phyloP scores from a whole-genome alignment of 2,888 invertebrate species.

The Caenorhabditis imperialis region DNA sequence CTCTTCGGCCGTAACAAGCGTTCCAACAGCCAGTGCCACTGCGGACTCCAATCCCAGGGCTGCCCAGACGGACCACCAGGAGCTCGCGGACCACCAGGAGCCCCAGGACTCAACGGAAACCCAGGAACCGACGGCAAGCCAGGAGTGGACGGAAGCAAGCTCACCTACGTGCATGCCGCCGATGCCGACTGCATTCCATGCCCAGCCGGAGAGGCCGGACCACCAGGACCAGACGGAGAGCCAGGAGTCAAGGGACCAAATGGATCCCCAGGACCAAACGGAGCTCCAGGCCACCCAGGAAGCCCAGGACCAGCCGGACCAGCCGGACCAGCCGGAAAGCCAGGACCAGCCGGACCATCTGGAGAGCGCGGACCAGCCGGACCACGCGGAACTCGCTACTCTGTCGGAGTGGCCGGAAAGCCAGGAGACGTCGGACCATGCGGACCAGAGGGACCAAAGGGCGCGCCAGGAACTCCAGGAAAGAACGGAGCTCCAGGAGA shows the following conservation, averaged over 20 bases:
- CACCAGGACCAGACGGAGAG: conserved; percentile 57
- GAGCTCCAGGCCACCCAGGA: conserved; percentile 57
- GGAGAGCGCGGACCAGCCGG: conserved; percentile 56
- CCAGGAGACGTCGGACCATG: conserved; percentile 60
- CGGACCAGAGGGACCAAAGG: conserved; percentile 67
- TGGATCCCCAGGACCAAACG: conserved; percentile 59
- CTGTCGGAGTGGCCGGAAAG: conserved; percentile 50
- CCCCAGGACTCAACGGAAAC: conserved; percentile 33
- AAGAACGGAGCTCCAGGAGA: conserved; percentile 59
- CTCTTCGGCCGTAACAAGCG: conserved; percentile 59
- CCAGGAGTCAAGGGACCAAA: conserved; percentile 54
- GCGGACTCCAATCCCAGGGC: conserved; percentile 51
- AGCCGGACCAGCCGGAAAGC: conserved; percentile 65
- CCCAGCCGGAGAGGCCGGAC: conserved; percentile 55
- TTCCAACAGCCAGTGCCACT: conserved; percentile 56
- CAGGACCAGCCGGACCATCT: conserved; percentile 53
- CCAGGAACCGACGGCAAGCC: conserved; percentile 56
- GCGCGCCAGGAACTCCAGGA: conserved; percentile 61
- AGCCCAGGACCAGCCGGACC: conserved; percentile 64
- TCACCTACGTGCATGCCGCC: conserved; percentile 34
- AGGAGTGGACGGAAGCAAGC: conserved; percentile 40
- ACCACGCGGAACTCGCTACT: conserved; percentile 50
- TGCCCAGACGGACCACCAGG: conserved; percentile 59
- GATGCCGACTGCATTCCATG: conserved; percentile 53
- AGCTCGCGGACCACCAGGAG: conserved; percentile 50